Percentiles rank a stretch among this genome's conserved stretches.
Evolutionary conservation across 2,113 vertebrate genomes (phyloP).

Genomic region (Heteronetta atricapilla): DNA sequence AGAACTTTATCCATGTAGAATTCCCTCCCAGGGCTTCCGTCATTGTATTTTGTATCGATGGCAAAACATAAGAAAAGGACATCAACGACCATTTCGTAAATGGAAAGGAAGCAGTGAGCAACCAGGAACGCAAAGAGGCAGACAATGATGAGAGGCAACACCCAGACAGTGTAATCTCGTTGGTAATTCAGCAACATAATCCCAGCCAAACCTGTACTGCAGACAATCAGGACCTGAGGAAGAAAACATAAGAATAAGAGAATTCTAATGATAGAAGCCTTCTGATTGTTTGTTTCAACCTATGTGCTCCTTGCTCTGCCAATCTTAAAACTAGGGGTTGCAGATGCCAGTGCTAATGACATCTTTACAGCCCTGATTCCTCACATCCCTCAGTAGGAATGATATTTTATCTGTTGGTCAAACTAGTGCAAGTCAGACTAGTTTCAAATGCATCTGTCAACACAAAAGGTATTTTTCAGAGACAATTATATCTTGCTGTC

Average conservation of each 20-base stretch:
- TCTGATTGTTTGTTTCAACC: not conserved
- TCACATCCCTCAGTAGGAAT: not conserved
- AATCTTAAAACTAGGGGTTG: not conserved
- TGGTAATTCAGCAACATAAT: conserved; percentile 95
- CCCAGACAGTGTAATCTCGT: conserved; percentile 93
- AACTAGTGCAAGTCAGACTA: not conserved
- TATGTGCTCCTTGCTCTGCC: not conserved
- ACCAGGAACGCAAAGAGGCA: conserved; percentile 97
- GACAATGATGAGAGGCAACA: conserved; percentile 93
- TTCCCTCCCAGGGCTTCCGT: conserved; percentile 92
- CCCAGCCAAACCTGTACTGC: conserved; percentile 90
- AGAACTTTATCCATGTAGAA: conserved; percentile 99
- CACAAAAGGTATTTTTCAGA: not conserved
- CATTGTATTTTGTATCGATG: conserved; percentile 97
- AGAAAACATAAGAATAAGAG: conserved; percentile 35
- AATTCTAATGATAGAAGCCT: not conserved
- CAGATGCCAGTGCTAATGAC: not conserved
- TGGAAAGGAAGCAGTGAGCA: conserved; percentile 98
- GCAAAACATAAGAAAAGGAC: conserved; percentile 98
- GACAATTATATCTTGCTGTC: not conserved
- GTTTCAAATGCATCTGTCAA: not conserved
- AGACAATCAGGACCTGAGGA: conserved; percentile 90
- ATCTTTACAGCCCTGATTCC: not conserved
- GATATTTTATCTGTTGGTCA: not conserved
- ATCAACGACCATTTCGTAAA: conserved; percentile 98